phyloP scores from a whole-genome alignment of 1,140 invertebrate genomes.

The Danaus plexippus region DNA sequence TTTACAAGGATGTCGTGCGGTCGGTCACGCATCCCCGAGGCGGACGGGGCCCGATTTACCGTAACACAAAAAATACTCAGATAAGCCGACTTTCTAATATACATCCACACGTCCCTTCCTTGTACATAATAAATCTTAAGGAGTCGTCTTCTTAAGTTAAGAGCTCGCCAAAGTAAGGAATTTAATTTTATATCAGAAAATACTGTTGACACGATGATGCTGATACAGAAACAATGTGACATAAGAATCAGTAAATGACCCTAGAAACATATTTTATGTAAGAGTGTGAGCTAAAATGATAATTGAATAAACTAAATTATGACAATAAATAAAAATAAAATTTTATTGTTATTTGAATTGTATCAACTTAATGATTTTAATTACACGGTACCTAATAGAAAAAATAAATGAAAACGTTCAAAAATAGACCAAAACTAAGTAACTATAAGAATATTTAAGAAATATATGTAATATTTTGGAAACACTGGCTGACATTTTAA shows the following conservation, averaged over 20 bases:
- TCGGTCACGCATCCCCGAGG: slow-evolving; percentile 19
- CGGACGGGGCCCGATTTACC: slow-evolving; percentile 47
- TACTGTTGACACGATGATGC: neutral
- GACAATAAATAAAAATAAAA: too few species aligned
- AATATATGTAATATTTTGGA: slow-evolving; percentile 29
- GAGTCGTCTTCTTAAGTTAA: slow-evolving; percentile 48
- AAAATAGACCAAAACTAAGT: too few species aligned
- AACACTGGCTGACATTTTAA: slow-evolving; percentile 57
- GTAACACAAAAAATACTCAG: slow-evolving; percentile 64
- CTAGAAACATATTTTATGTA: too few species aligned
- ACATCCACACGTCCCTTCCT: slow-evolving; percentile 52
- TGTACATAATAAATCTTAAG: slow-evolving; percentile 69
- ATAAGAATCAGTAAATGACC: too few species aligned
- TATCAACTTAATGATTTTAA: too few species aligned
- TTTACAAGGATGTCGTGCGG: slow-evolving; percentile 16
- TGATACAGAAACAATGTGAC: too few species aligned
- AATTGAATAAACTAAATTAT: too few species aligned
- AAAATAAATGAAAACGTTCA: too few species aligned
- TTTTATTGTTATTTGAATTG: too few species aligned
- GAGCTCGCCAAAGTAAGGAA: slow-evolving; percentile 34
- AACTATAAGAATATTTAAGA: too few species aligned
- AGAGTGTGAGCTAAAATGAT: too few species aligned
- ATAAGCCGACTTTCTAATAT: slow-evolving; percentile 68
- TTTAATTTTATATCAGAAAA: slow-evolving; percentile 4
- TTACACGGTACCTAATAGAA: too few species aligned